A percentile compares a stretch with the other conserved stretches of the same genome.
These are phyloP conservation scores for Neomorphus geoffroyi DNA, from an alignment of 2,797 vertebrate genomes.

Conservation along the genomic window DNA sequence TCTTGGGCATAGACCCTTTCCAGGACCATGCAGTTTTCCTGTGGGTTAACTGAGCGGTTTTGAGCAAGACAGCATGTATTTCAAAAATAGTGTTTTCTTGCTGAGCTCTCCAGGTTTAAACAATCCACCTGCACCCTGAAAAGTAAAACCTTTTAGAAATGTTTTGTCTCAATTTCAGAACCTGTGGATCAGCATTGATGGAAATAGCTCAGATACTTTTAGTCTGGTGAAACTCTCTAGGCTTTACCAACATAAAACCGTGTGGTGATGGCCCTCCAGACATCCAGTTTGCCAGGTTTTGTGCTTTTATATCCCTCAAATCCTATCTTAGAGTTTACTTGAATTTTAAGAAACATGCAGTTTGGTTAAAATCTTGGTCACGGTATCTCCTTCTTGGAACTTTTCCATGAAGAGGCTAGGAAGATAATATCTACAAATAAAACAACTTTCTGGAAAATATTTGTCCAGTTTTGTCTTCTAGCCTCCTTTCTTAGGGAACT, in stretches of 20 bases:
- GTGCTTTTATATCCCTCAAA: background rate
- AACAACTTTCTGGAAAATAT: background rate
- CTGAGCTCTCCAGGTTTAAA: background rate
- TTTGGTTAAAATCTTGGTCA: background rate
- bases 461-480: background rate
- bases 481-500: background rate
- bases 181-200: background rate
- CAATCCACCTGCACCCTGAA: background rate
- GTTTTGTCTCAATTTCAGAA: background rate
- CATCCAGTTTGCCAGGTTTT: background rate
- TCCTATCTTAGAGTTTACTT: background rate
- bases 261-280: background rate
- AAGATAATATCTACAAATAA: background rate
- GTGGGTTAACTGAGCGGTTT: background rate
- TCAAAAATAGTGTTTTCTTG: background rate
- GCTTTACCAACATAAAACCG: background rate
- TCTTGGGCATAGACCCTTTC: background rate
- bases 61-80: background rate
- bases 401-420: background rate
- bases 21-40: background rate
- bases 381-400: background rate
- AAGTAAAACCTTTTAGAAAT: background rate
- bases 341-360: background rate
- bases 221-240: background rate
- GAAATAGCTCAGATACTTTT: background rate